phyloP scores from a whole-genome alignment of 2,888 invertebrate genomes.

The Drosophila nr. fundita region DNA sequence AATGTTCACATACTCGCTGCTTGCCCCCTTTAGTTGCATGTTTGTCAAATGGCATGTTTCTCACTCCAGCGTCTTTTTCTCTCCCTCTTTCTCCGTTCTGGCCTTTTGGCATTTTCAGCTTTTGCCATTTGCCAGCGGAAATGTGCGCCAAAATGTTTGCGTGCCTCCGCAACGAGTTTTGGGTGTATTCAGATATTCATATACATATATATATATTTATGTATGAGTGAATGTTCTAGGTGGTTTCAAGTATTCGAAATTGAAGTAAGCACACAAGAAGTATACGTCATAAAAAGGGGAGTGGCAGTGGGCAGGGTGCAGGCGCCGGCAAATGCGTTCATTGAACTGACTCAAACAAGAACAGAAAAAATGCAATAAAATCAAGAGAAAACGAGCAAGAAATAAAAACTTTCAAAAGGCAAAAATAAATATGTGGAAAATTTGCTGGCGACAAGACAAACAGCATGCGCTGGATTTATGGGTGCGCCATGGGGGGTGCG shows the following conservation, averaged over 20 bases:
- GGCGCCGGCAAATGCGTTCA: conserved; percentile 77
- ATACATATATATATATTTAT: not conserved
- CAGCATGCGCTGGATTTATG: conserved; percentile 65
- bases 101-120: conserved; percentile 66
- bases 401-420: conserved; percentile 41
- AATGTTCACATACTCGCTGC: conserved; percentile 3
- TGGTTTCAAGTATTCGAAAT: conserved; percentile 66
- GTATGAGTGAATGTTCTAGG: conserved; percentile 1
- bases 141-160: conserved; percentile 76
- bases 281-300: conserved; percentile 19
- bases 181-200: not conserved
- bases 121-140: conserved; percentile 70
- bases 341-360: conserved; percentile 61
- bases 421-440: conserved; percentile 58
- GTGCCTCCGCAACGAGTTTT: conserved; percentile 40
- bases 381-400: conserved; percentile 39
- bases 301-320: conserved; percentile 24
- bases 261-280: conserved; percentile 44
- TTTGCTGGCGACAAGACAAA: conserved; percentile 67
- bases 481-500: conserved; percentile 3
- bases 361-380: conserved; percentile 63
- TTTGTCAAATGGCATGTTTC: conserved; percentile 47
- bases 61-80: conserved; percentile 13
- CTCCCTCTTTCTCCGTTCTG: conserved; percentile 26
- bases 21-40: conserved; percentile 43